Conservation (phyloP, 1,140 invertebrate genomes). For the Pseudomyrmex cubaensis region DNA sequence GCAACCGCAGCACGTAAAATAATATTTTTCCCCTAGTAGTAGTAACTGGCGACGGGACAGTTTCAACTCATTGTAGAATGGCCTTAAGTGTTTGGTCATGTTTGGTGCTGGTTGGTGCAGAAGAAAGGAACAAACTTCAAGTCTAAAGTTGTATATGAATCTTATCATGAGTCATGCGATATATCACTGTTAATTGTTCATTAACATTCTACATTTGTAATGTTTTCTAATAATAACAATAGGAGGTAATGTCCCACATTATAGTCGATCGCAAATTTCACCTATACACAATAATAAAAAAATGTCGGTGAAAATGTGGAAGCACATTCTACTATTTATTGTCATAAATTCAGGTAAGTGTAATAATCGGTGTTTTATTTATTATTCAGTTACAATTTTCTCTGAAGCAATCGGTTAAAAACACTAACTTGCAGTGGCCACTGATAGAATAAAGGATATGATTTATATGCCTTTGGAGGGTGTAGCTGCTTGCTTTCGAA, state of each 20-base stretch:
- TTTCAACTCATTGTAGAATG: too few relatives aligned
- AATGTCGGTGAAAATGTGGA: conserved; percentile 60
- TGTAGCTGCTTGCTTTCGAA: conserved; percentile 92
- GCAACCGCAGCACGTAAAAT: too few relatives aligned
- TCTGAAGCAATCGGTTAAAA: neutral
- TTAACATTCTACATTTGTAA: conserved; percentile 14
- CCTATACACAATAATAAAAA: neutral
- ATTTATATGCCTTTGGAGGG: conserved; percentile 92
- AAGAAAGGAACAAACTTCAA: neutral
- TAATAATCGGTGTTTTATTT: neutral
- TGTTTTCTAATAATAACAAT: conserved; percentile 21
- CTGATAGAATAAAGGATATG: conserved; percentile 90
- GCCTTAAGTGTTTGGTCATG: too few relatives aligned
- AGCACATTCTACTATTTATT: conserved; percentile 55
- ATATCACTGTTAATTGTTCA: conserved; percentile 8
- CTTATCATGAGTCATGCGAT: conserved; percentile 51
- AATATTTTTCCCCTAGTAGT: too few relatives aligned
- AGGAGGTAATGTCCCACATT: conserved; percentile 10
- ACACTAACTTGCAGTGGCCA: conserved; percentile 71
- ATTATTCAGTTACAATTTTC: neutral
- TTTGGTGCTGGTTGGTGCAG: too few relatives aligned
- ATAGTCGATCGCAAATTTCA: neutral
- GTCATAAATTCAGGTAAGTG: conserved; percentile 66
- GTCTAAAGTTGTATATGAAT: neutral
- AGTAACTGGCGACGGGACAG: too few relatives aligned